These are phyloP conservation scores for Neomonachus schauinslandi DNA, from an alignment of 2,113 vertebrate genomes.

Conservation along the genomic window DNA sequence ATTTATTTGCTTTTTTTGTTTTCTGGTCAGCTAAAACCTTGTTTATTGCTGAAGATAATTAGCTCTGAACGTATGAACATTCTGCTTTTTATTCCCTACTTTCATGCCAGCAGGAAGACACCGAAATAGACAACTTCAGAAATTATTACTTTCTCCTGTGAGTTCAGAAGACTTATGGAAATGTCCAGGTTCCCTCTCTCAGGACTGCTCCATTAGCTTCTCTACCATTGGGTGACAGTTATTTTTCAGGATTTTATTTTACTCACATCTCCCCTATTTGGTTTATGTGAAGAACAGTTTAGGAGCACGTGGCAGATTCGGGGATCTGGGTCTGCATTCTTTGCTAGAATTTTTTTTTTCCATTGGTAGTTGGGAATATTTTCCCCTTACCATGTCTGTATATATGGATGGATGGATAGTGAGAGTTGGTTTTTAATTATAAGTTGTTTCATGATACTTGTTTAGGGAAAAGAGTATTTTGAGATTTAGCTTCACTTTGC, in stretches of 20 bases:
- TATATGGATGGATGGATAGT: not conserved
- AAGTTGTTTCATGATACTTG: not conserved
- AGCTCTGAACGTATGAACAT: not conserved
- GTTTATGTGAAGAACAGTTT: not conserved
- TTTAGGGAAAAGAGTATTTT: not conserved
- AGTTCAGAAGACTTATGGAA: not conserved
- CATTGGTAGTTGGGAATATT: not conserved
- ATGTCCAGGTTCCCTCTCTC: not conserved
- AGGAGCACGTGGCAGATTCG: not conserved
- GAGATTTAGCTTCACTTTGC: not conserved
- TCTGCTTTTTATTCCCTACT: constrained; percentile 6
- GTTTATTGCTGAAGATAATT: constrained; percentile 36
- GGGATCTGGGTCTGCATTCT: not conserved
- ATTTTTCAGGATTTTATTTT: not conserved
- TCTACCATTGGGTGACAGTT: not conserved
- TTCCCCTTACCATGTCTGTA: not conserved
- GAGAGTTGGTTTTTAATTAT: not conserved
- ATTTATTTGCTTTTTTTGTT: not conserved
- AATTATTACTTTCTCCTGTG: not conserved
- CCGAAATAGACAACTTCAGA: not conserved
- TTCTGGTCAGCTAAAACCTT: not conserved
- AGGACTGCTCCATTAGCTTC: not conserved
- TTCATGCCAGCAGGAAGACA: not conserved
- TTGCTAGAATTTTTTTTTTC: not conserved
- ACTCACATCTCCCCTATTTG: not conserved